These are phyloP conservation scores for Tromatobia lineatoria DNA, from an alignment of 2,888 invertebrate genomes.

Conservation along the genomic window DNA sequence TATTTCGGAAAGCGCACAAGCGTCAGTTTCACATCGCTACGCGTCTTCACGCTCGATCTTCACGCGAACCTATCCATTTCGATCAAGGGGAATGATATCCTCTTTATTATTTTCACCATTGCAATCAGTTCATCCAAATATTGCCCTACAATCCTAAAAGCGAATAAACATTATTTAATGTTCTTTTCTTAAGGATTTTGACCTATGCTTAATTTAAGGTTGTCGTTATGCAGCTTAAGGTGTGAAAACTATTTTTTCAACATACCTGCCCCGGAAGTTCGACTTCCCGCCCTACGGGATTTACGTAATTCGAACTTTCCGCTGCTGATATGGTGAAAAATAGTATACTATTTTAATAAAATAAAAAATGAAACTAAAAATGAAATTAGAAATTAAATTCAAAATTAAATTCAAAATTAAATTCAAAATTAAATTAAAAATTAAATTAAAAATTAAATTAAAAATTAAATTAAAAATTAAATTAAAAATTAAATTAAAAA, in stretches of 20 bases:
- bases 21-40: conserved; percentile 75
- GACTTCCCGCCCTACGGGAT: no score
- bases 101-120: conserved; percentile 26
- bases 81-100: conserved; percentile 36
- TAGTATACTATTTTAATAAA: no score
- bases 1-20: conserved; percentile 79
- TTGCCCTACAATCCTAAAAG: conserved; percentile 4
- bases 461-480: no score
- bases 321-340: no score
- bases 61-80: conserved; percentile 39
- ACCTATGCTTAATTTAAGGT: neutral
- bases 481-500: no score
- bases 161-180: neutral
- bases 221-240: neutral
- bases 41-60: conserved; percentile 57
- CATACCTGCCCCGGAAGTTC: no score
- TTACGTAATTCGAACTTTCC: no score
- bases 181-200: neutral
- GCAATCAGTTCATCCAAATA: conserved; percentile 3
- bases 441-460: no score
- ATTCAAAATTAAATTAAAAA: no score
- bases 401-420: no score
- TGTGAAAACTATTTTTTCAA: neutral
- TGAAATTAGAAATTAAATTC: no score
- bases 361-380: no score